Evolutionary conservation across 2,113 vertebrate genomes (phyloP).

Genomic region (Psittacula cyanocephala): DNA sequence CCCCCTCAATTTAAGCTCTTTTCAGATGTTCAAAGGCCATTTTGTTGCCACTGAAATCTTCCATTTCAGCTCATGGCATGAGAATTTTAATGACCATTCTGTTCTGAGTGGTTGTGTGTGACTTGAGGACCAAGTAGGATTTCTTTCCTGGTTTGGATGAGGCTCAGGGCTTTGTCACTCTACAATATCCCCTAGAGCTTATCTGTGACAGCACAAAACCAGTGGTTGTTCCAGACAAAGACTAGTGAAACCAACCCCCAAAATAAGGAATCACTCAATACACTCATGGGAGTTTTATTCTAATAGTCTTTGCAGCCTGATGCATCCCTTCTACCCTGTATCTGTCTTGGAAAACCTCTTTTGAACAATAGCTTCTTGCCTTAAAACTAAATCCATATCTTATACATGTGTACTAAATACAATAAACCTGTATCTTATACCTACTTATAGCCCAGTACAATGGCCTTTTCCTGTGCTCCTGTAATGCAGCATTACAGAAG

Average conservation of each 20-base stretch:
- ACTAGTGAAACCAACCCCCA: neutral
- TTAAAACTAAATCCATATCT: rapidly evolving
- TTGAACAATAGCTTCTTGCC: neutral
- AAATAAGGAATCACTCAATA: neutral
- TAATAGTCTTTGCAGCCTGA: neutral
- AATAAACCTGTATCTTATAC: neutral
- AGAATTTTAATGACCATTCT: neutral
- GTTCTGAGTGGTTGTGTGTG: neutral
- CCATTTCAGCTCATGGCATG: neutral
- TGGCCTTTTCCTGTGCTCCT: neutral
- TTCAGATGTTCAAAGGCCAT: neutral
- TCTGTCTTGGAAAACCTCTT: neutral
- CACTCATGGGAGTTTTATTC: too few relatives aligned
- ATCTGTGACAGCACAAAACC: neutral
- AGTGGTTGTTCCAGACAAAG: neutral
- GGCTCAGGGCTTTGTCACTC: neutral
- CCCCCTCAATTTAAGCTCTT: neutral
- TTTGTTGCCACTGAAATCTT: neutral
- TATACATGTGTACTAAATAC: neutral
- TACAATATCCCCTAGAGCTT: neutral
- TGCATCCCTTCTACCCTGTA: neutral
- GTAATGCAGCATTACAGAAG: neutral
- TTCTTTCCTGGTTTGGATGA: neutral
- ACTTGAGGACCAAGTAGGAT: neutral
- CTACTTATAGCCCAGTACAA: neutral